phyloP scores from a whole-genome alignment of 2,888 invertebrate genomes.

The Eupithecia subfuscata region DNA sequence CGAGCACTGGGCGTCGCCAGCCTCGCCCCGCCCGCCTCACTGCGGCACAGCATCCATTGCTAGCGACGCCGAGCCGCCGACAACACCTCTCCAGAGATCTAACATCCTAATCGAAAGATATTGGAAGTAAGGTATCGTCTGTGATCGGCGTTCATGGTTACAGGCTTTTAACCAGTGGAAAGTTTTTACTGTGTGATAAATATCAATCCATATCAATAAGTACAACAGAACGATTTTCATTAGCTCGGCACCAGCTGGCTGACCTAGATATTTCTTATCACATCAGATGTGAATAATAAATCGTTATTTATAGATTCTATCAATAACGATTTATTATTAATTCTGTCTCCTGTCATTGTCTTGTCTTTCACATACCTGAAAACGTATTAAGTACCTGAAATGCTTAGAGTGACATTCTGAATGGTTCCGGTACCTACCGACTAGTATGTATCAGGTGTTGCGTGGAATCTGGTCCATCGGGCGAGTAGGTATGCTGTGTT shows the following conservation, averaged over 20 bases:
- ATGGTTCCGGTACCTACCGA: neutral
- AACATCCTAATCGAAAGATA: neutral
- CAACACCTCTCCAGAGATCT: conserved; percentile 7
- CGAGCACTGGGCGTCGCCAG: conserved; percentile 54
- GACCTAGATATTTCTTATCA: neutral
- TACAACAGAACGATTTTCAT: neutral
- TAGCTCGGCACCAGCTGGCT: neutral
- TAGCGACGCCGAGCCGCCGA: conserved; percentile 6
- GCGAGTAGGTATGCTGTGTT: conserved; percentile 21
- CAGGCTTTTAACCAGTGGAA: neutral
- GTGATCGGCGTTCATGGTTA: neutral
- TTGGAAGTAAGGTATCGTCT: neutral
- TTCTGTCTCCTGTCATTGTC: neutral
- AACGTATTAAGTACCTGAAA: neutral
- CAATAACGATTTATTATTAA: neutral
- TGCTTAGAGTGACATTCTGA: neutral
- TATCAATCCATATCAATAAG: neutral
- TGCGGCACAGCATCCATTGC: conserved; percentile 27
- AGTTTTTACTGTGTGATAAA: neutral
- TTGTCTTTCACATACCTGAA: neutral
- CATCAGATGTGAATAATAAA: too few species aligned
- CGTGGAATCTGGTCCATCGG: conserved; percentile 12
- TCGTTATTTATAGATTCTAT: too few species aligned
- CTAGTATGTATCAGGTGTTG: neutral
- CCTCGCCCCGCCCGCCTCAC: conserved; percentile 45